Conservation (phyloP, 2,113 vertebrate genomes). For the Heptranchias perlo region DNA sequence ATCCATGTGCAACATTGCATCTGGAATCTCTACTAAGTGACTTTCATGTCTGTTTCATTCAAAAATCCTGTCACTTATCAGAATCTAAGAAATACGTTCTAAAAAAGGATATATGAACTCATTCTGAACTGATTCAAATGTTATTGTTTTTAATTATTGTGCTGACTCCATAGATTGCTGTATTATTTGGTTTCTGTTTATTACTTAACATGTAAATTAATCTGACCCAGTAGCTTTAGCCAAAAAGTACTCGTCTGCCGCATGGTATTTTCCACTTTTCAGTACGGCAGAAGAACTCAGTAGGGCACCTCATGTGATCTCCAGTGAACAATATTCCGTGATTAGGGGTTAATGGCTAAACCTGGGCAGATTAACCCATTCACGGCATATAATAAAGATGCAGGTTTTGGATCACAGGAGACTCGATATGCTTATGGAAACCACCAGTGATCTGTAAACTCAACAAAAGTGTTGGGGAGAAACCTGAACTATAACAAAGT, state of each 20-base stretch:
- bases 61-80: neutral
- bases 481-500: neutral
- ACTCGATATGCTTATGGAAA: neutral
- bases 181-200: neutral
- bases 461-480: neutral
- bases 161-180: neutral
- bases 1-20: neutral
- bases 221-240: neutral
- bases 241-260: neutral
- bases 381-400: neutral
- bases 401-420: neutral
- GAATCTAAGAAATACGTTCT: neutral
- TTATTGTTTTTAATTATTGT: too few relatives aligned
- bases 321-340: neutral
- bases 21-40: neutral
- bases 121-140: neutral
- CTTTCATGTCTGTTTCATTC: neutral
- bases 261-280: neutral
- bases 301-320: neutral
- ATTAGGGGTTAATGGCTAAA: neutral
- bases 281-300: neutral
- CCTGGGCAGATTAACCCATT: neutral
- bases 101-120: neutral
- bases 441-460: neutral
- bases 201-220: neutral